phyloP scores from a whole-genome alignment of 2,113 vertebrate species.

The Callithrix jacchus region DNA sequence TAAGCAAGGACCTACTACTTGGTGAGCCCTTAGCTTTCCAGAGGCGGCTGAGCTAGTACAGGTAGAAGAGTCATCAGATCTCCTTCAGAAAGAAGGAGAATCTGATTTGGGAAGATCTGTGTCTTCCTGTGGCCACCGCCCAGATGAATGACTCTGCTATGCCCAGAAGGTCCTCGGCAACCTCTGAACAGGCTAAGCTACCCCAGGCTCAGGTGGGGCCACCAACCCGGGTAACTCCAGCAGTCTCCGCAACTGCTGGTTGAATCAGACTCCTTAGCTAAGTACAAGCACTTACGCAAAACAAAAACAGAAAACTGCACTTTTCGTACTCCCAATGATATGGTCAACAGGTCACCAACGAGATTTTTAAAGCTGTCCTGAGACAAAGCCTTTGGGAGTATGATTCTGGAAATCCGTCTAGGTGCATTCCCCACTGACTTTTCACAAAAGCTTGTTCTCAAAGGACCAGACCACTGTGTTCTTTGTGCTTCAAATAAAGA shows the following conservation, averaged over 20 bases:
- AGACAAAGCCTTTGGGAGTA: neutral
- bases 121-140: neutral
- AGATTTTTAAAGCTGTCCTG: neutral
- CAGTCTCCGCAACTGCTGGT: neutral
- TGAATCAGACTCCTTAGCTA: neutral
- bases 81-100: neutral
- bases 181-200: neutral
- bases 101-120: neutral
- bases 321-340: neutral
- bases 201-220: neutral
- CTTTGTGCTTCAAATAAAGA: slow-evolving; percentile 29
- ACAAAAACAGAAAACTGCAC: neutral
- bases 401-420: neutral
- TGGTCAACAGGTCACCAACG: neutral
- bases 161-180: neutral
- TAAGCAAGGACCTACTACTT: neutral
- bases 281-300: neutral
- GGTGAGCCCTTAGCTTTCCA: neutral
- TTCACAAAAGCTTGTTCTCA: neutral
- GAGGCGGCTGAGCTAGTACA: neutral
- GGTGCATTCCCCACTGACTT: neutral
- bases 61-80: neutral
- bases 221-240: fast-evolving
- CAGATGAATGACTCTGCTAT: neutral
- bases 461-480: neutral